Evolutionary conservation across 2,113 vertebrate species (phyloP).

Genomic region (Chlorodrepanis virens): DNA sequence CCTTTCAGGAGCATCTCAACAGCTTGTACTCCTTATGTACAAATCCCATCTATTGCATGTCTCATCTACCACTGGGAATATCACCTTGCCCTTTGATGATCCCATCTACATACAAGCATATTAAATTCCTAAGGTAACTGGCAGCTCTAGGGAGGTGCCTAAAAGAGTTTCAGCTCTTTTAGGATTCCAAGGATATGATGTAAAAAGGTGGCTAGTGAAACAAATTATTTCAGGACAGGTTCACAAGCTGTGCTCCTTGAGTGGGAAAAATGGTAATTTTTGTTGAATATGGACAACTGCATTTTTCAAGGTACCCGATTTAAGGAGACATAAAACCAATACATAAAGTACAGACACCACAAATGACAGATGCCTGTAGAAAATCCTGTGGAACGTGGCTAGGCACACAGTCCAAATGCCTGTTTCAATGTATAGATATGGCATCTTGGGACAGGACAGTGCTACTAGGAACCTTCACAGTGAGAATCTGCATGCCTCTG

Average conservation of each 20-base stretch:
- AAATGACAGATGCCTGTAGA: background rate
- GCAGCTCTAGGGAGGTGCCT: background rate
- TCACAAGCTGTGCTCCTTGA: background rate
- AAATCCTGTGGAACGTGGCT: background rate
- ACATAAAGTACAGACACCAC: rapidly evolving
- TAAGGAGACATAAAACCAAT: background rate
- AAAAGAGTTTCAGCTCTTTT: background rate
- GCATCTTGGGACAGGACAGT: background rate
- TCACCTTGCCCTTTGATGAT: background rate
- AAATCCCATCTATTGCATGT: background rate
- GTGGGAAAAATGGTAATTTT: background rate
- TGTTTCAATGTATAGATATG: background rate
- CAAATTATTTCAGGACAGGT: background rate
- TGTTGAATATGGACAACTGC: rapidly evolving
- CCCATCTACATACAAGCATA: background rate
- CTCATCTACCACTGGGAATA: background rate
- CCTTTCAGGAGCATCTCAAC: background rate
- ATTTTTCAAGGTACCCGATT: background rate
- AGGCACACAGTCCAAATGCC: background rate
- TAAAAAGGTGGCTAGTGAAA: background rate
- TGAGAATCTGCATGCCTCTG: background rate
- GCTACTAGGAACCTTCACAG: background rate
- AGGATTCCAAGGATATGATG: background rate
- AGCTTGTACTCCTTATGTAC: background rate
- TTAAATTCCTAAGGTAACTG: background rate